A percentile compares a stretch with the other conserved stretches of the same genome.
Conservation (phyloP, 1,140 invertebrate species). For the Drosophila arizonae region DNA sequence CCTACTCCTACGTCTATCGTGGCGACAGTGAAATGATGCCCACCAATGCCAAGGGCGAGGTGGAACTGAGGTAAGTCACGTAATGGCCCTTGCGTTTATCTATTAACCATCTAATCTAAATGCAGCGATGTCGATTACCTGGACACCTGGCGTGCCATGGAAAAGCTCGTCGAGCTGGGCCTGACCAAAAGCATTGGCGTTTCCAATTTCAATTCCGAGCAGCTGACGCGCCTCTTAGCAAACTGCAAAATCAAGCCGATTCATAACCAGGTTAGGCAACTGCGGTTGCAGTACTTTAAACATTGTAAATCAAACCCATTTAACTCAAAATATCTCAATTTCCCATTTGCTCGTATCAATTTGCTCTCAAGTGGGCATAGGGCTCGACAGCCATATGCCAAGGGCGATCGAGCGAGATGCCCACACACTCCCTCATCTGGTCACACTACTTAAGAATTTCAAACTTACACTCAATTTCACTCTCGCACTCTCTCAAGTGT, state of each 20-base stretch:
- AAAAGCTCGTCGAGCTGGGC: conserved; percentile 87
- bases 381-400: no score
- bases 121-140: conserved; percentile 87
- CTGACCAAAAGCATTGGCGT: conserved; percentile 90
- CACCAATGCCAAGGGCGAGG: conserved; percentile 86
- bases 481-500: no score
- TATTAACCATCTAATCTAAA: conserved; percentile 35
- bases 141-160: conserved; percentile 92
- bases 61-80: conserved; percentile 69
- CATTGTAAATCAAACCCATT: not conserved
- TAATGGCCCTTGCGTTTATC: not conserved
- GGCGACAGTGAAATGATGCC: conserved; percentile 78
- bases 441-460: no score
- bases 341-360: no score
- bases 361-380: no score
- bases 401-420: no score
- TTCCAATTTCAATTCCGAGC: conserved; percentile 92
- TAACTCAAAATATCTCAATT: no score
- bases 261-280: conserved; percentile 85
- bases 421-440: no score
- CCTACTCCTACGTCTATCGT: conserved; percentile 86
- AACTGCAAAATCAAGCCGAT: conserved; percentile 88
- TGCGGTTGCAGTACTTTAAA: conserved; percentile 2
- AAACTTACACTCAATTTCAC: no score
- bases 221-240: conserved; percentile 87